Evolutionary conservation across 2,888 invertebrate genomes (phyloP), one percentile per base, ranked within the genome.

Genomic region (Ennomos quercinarius): DNA sequence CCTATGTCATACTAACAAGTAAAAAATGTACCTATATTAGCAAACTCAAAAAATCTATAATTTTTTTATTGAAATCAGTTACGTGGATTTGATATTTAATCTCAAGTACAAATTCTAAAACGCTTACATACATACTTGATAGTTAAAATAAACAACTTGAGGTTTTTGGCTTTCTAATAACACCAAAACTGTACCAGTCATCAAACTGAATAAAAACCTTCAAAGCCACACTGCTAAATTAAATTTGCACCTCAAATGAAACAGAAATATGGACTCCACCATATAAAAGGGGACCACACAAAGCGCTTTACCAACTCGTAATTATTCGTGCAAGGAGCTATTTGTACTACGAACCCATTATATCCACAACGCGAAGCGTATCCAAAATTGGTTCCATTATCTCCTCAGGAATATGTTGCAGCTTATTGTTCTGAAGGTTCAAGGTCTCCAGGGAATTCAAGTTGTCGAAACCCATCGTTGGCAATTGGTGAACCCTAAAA

Each of bases 321-420:
- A 38, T 45, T 45, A 39, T 40, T 35, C 8, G 39, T 27, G n/a
- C 12, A 38, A 36, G 36, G 47, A 35, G 47, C 50, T 51, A 44
- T 51, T 55, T 47, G 53, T 41, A 42, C 46, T 61, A 75, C 86
- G 63, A 91, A 97, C 98, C 98, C 94, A 97, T 97, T 67, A 98
- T 96, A 86, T 98, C 98, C 68, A 98, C 95, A 62, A 97, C 96
- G 71, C 96, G 94, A 10, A 98, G 93, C 0, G 97, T 98, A 81
- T 98, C 98, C 72, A 97, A 94, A 62, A 98, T 95, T 11, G 96
- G 97, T 80, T 97, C 97, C 95, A 97, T 97, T 48, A 97, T 96
- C 80, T 98, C 98, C 78, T 97, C 97, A 0, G 96, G 95, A 69
- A 98, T 95, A 70, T 96, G 95, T 68, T 94, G 94, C 67, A 98